phyloP scores from a whole-genome alignment of 92 coral and sea anemone genomes.

The Hydrozoanthus gracilis region DNA sequence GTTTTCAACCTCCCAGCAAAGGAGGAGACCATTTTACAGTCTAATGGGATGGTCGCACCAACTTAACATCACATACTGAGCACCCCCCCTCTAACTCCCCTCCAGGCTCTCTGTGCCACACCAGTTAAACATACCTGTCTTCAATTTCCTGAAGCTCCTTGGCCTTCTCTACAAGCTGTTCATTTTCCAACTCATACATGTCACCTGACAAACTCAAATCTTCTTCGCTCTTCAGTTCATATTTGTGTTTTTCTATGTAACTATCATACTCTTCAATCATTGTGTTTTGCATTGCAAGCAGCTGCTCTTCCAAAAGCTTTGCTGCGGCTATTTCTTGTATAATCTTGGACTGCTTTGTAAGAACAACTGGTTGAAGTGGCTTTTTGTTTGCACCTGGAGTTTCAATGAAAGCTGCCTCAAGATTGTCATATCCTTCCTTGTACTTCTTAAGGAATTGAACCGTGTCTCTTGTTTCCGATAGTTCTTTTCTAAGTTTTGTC shows the following conservation, averaged over 20 bases:
- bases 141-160: conserved; percentile 65
- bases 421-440: conserved; percentile 90
- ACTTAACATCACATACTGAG: no score
- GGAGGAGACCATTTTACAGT: no score
- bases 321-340: conserved; percentile 90
- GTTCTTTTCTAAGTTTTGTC: conserved; percentile 77
- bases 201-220: conserved; percentile 49
- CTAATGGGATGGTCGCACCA: no score
- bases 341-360: conserved; percentile 73
- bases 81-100: no score
- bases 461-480: conserved; percentile 65
- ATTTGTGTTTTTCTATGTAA: conserved; percentile 75
- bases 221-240: conserved; percentile 40
- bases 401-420: conserved; percentile 87
- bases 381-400: conserved; percentile 65
- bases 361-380: conserved; percentile 71
- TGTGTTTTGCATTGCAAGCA: conserved; percentile 80
- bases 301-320: conserved; percentile 86
- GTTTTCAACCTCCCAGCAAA: no score
- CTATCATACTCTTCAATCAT: conserved; percentile 90
- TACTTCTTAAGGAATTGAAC: conserved; percentile 70
- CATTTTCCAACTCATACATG: conserved; percentile 76
- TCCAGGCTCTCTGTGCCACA: no score
- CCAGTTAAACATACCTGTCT: conserved; percentile 29
- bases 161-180: conserved; percentile 56